Evolutionary conservation across 1,140 invertebrate species (phyloP).

Genomic region (Aphaenogaster floridana): DNA sequence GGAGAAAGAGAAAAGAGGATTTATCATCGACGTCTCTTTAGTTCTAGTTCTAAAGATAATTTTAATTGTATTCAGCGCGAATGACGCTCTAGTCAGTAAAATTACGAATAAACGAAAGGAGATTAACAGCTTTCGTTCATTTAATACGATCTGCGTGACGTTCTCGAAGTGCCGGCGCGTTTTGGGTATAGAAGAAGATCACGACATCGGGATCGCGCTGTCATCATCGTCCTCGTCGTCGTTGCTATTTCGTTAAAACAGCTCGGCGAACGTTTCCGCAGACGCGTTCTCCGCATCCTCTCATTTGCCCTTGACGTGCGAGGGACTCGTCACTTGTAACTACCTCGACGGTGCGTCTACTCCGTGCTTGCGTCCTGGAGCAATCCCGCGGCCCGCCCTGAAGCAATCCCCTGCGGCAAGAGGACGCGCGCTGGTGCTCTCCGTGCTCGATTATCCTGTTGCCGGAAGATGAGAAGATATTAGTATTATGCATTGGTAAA

Average conservation of each 20-base stretch:
- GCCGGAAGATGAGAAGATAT: background rate
- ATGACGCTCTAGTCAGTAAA: slow-evolving; percentile 77
- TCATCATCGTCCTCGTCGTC: background rate
- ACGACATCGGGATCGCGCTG: background rate
- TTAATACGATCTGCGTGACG: slow-evolving; percentile 44
- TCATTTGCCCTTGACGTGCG: slow-evolving; percentile 79
- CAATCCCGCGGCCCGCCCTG: background rate
- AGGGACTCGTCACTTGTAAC: slow-evolving; percentile 58
- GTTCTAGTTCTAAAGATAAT: slow-evolving; percentile 75
- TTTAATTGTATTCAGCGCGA: slow-evolving; percentile 72
- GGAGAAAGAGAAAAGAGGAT: background rate
- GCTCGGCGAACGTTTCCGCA: background rate
- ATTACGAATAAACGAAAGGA: slow-evolving; percentile 71
- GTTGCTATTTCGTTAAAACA: background rate
- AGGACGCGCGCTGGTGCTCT: background rate
- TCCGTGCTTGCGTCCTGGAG: slow-evolving; percentile 58
- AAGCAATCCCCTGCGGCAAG: background rate
- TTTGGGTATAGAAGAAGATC: background rate
- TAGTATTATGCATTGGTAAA: background rate
- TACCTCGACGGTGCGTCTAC: slow-evolving; percentile 65
- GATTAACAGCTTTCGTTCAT: slow-evolving; percentile 68
- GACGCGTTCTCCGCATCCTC: slow-evolving; percentile 49
- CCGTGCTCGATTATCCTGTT: background rate
- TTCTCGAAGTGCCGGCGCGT: slow-evolving; percentile 30
- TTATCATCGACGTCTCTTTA: slow-evolving; percentile 66